Evolutionary conservation across 2,113 vertebrate genomes (phyloP), one percentile per base, ranked within the genome.

Genomic region (Vidua chalybeata): DNA sequence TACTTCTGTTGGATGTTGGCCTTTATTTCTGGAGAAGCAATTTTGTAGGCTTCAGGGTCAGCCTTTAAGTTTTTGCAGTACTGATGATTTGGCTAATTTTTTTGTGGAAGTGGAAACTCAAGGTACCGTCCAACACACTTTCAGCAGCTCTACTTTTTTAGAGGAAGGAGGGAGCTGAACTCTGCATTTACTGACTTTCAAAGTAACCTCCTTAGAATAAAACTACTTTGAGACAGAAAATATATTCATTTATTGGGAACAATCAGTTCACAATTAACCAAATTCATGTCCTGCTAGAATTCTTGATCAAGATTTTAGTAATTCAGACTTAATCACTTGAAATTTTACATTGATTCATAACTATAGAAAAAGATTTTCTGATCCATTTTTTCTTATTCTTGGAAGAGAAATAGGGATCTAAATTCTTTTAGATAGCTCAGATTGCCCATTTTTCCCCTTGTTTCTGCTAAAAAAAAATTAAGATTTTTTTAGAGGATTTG

Each of bases 101-200:
- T 91, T n/a, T 93, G 78, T 90, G 84, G 71, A 93, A 93, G 55
- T 88, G 75, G 82, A 96, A 96, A 93, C 18, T 91, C 0, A 1
- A 88, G 21, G 35, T 31, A 73, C 11, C 0, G 0, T 93, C 71
- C 84, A 95, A 83, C 7, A 66, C 7, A 11, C 9, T 85, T 82
- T 76, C 31, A 87, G 27, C 37, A 76, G 11, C 17, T 14, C 9
- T 51, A 31, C 1, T 0, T 46, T 78, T 84, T 78, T 54, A 91
- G 62, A 28, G 39, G 54, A 28, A 41, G 18, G n/a, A 84, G 13
- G 18, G 41, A 91, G 16, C 2, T 79, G 54, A 93, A 37, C 23
- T 76, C 48, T 71, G 48, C 21, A 26, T 85, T 79, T 76, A 69
- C 9, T 63, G 39, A 30, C 31, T 85, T 91, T 43, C 35, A 71